phyloP scores from a whole-genome alignment of 2,888 invertebrate species.

The Anoplius nigerrimus region DNA sequence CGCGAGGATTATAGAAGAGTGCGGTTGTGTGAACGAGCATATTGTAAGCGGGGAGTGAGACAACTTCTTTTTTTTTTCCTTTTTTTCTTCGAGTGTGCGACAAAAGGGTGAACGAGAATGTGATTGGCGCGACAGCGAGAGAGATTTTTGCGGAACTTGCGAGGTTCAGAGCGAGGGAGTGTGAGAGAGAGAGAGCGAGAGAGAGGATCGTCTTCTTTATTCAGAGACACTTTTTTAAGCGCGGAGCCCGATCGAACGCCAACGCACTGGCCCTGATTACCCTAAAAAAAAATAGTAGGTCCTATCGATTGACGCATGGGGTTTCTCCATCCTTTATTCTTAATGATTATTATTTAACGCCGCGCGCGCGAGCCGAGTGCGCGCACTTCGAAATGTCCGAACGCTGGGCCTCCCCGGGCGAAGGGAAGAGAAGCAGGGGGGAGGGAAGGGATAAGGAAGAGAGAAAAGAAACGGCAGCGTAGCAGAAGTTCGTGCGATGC shows the following conservation, averaged over 20 bases:
- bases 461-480: too few relatives aligned
- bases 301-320: too few relatives aligned
- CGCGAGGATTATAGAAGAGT: conserved; percentile 42
- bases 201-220: conserved; percentile 37
- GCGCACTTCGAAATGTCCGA: background rate
- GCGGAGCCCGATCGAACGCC: conserved; percentile 56
- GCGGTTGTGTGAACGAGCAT: conserved; percentile 25
- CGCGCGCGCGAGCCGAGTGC: background rate
- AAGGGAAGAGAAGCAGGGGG: too few relatives aligned
- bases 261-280: conserved; percentile 49
- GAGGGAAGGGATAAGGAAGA: too few relatives aligned
- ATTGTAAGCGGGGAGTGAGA: too few relatives aligned
- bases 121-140: conserved; percentile 9
- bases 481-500: conserved; percentile 4
- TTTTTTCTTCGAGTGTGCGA: too few relatives aligned
- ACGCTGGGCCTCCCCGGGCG: too few relatives aligned
- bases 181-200: conserved; percentile 18
- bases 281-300: too few relatives aligned
- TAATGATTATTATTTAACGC: conserved; percentile 3
- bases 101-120: background rate
- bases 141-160: conserved; percentile 1
- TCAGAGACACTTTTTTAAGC: conserved; percentile 44
- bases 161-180: too few relatives aligned
- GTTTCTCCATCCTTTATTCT: background rate
- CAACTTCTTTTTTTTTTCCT: too few relatives aligned